Evolutionary conservation across 2,797 vertebrate species (phyloP).

Genomic region (Mallotus villosus): DNA sequence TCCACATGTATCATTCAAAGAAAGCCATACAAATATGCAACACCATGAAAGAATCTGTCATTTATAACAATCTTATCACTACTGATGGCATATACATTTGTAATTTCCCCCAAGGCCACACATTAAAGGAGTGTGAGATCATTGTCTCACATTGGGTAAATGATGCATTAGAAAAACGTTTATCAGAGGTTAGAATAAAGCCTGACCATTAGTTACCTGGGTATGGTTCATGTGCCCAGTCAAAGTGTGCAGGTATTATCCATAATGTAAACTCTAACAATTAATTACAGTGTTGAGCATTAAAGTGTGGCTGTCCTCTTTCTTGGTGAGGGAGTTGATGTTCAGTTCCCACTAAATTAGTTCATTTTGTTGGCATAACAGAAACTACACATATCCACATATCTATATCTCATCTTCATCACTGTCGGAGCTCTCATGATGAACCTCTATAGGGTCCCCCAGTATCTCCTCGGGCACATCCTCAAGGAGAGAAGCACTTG

Average conservation of each 20-base stretch:
- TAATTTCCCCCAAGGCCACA: not conserved
- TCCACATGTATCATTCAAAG: not conserved
- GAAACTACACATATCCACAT: no score
- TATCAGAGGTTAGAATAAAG: not conserved
- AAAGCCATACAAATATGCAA: not conserved
- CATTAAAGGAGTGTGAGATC: not conserved
- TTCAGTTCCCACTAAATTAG: no score
- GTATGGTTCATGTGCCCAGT: not conserved
- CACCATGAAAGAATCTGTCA: not conserved
- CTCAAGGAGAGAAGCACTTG: no score
- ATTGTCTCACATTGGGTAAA: not conserved
- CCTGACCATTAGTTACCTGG: not conserved
- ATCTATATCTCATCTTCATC: no score
- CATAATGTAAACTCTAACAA: conserved; percentile 30
- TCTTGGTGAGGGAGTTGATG: no score
- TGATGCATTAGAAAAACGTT: not conserved
- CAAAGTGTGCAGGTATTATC: conserved; percentile 25
- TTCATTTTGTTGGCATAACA: no score
- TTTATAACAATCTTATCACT: not conserved
- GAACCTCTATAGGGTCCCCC: no score
- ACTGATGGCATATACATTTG: not conserved
- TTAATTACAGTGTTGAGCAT: conserved; percentile 50
- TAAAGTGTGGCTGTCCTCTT: conserved; percentile 29
- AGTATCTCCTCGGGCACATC: no score
- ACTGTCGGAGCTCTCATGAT: no score